Evolutionary conservation across 2,888 invertebrate species (phyloP).

Genomic region (Cryptosula pallasiana): DNA sequence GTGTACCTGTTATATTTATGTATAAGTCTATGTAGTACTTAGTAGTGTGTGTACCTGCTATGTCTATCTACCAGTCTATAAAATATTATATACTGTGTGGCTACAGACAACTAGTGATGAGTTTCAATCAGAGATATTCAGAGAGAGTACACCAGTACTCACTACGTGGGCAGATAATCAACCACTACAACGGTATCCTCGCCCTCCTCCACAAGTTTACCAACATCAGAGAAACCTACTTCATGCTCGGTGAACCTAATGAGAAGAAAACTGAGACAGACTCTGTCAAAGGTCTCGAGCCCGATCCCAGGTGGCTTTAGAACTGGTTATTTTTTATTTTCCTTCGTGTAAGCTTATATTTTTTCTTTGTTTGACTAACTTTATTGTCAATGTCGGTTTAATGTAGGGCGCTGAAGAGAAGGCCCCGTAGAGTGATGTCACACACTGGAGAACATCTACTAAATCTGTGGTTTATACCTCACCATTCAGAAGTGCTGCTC

Average conservation of each 20-base stretch:
- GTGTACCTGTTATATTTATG: too few relatives aligned
- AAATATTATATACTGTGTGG: neutral
- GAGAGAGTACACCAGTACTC: conserved; percentile 44
- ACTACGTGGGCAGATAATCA: conserved; percentile 46
- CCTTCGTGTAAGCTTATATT: too few relatives aligned
- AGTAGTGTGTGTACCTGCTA: too few relatives aligned
- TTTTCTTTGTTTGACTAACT: too few relatives aligned
- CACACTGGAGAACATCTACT: conserved; percentile 43
- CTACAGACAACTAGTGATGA: conserved; percentile 40
- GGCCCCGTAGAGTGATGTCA: conserved; percentile 44
- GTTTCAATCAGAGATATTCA: conserved; percentile 43
- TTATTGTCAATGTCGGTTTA: too few relatives aligned
- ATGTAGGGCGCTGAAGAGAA: conserved; percentile 38
- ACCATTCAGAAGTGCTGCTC: conserved; percentile 45
- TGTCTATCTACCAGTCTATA: too few relatives aligned
- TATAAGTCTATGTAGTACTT: too few relatives aligned
- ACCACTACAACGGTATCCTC: conserved; percentile 48
- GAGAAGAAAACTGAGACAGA: conserved; percentile 45
- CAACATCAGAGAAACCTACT: conserved; percentile 47
- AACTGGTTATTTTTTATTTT: too few relatives aligned
- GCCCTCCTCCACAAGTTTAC: conserved; percentile 46
- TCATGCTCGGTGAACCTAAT: conserved; percentile 46
- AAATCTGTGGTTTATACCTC: conserved; percentile 53
- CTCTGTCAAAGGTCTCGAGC: conserved; percentile 35
- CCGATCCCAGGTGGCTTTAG: conserved; percentile 50